Evolutionary conservation across 2,113 vertebrate genomes (phyloP), one percentile per base, ranked within the genome.

Genomic region (Gallinago jamesoni): DNA sequence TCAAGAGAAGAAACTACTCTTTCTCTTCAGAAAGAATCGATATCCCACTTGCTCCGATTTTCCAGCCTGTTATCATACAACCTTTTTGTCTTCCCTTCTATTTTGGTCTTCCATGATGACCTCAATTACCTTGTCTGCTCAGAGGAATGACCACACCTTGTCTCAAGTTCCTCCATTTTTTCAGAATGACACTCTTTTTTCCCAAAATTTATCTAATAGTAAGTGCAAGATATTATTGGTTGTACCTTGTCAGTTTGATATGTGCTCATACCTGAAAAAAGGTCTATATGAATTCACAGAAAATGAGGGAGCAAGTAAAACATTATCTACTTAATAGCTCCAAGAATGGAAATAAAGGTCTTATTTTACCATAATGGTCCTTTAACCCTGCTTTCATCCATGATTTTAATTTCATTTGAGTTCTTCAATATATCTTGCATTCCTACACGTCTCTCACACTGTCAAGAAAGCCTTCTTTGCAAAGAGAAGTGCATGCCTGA

Each of bases 321-420:
- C 5, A 50, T 30, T 68, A 62, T 35, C 35, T 88, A 53, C 33
- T 60, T 22, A 91, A 59, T 76, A 89, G 41, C 22, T 85, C 28
- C 31, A 66, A 47, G 20, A 94, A 69, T 62, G 52, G 37, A 96
- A 95, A 88, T 74, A 79, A 91, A 91, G 79, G 67, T 3, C 15
- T 66, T 87, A 28, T 70, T 88, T 93, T 89, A 90, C 3, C 60
- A 56, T 74, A 95, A 93, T 70, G 15, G 30, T 83, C 67, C 72
- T 92, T 90, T 84, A 90, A 72, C 56, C 52, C 35, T 70, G 13
- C 43, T 94, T 87, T 90, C 83, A 87, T 75, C 57, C n/a, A 68
- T 63, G 31, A 52, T 88, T 91, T 92, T 84, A 87, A 91, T 90
- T 84, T 85, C 39, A 39, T 72, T 77, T 83, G 90, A 78, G 60